Percentiles rank a stretch among this genome's conserved stretches.
phyloP scores from a whole-genome alignment of 2,797 vertebrate genomes.

The Lepilemur ruficaudatus region DNA sequence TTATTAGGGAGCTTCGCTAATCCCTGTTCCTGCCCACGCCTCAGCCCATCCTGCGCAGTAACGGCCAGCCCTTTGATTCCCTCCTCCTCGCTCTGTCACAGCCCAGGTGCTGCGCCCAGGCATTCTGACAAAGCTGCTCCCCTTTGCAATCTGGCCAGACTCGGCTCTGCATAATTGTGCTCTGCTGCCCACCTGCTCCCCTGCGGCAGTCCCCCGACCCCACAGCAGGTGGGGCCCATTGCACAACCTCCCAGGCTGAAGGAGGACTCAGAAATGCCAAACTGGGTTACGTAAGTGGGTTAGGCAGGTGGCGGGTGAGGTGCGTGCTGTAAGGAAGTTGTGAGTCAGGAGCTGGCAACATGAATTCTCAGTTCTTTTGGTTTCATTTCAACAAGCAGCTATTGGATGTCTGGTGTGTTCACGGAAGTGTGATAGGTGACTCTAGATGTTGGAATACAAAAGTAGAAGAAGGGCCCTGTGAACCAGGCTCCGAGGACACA shows the following conservation, averaged over 20 bases:
- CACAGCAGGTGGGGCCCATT: neutral
- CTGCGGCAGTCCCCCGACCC: neutral
- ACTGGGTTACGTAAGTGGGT: neutral
- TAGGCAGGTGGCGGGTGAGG: neutral
- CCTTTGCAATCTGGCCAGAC: neutral
- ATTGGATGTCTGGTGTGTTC: neutral
- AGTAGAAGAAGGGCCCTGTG: neutral
- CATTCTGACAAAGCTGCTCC: neutral
- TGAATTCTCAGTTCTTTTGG: slow-evolving; percentile 3
- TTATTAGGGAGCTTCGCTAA: neutral
- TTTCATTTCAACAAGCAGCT: neutral
- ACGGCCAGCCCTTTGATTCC: neutral
- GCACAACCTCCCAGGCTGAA: neutral
- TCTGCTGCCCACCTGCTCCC: neutral
- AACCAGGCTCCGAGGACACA: neutral
- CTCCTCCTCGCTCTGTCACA: neutral
- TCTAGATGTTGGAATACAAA: neutral
- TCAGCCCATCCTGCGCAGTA: accelerated
- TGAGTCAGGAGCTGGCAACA: neutral
- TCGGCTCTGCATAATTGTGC: neutral
- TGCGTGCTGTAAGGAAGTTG: neutral
- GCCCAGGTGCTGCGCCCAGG: neutral
- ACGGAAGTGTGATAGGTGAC: neutral
- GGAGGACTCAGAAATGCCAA: neutral
- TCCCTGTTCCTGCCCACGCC: neutral